Conservation (phyloP, 2,797 vertebrate genomes). For the Mormyrops attenuatus region DNA sequence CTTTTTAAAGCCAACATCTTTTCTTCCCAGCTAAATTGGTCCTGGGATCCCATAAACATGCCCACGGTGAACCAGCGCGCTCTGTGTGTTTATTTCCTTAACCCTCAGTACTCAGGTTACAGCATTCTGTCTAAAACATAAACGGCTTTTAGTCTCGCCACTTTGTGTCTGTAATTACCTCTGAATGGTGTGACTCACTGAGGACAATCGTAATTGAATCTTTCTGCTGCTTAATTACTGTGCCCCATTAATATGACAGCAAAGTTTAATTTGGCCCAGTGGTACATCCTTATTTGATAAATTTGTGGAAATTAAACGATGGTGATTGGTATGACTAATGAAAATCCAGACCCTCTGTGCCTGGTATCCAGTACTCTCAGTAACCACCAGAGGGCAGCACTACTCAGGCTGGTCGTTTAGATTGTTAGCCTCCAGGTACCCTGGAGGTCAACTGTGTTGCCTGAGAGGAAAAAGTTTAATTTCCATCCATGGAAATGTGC, state of each 20-base stretch:
- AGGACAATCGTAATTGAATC: not conserved
- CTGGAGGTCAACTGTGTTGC: not conserved
- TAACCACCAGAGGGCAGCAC: conserved; percentile 9
- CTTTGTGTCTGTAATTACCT: not conserved
- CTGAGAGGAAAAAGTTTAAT: not conserved
- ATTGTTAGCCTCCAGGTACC: not conserved
- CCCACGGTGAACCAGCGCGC: not conserved
- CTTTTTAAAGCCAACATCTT: not conserved
- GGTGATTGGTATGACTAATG: not conserved
- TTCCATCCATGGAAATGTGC: not conserved
- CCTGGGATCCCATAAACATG: not conserved
- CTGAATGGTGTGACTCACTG: not conserved
- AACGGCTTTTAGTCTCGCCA: not conserved
- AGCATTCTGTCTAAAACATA: no score
- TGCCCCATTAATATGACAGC: not conserved
- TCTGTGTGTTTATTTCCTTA: not conserved
- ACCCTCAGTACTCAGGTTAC: not conserved
- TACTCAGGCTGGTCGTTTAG: not conserved
- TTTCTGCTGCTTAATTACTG: not conserved
- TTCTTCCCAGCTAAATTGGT: not conserved
- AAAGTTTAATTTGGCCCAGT: not conserved
- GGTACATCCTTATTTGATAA: not conserved
- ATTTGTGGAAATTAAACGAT: not conserved
- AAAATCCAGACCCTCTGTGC: not conserved
- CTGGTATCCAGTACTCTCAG: not conserved